Evolutionary conservation across 2,888 invertebrate species (phyloP).

Genomic region (Cloeon dipterum): DNA sequence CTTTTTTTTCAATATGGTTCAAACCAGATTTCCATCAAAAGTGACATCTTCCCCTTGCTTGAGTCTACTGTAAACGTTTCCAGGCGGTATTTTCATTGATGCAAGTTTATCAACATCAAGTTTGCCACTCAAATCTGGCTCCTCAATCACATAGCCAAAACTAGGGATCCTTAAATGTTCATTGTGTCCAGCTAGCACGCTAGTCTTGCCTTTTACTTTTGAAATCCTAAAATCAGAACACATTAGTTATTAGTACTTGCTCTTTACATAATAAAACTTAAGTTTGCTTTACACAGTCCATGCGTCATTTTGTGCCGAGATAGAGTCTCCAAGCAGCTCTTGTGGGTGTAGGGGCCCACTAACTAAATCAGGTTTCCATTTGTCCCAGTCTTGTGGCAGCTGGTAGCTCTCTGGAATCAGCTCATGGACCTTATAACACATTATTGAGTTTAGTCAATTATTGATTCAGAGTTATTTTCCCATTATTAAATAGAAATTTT

Average conservation of each 20-base stretch:
- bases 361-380: conserved; percentile 8
- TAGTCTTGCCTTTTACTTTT: conserved; percentile 11
- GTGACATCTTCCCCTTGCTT: conserved; percentile 15
- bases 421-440: conserved; percentile 14
- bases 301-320: conserved; percentile 11
- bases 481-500: too few relatives aligned
- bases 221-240: conserved; percentile 10
- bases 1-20: background rate
- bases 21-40: conserved; percentile 13
- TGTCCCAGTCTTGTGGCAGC: conserved; percentile 11
- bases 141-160: conserved; percentile 17
- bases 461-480: background rate
- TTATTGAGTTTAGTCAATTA: background rate
- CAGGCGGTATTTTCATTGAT: conserved; percentile 15
- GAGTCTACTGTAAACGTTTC: conserved; percentile 16
- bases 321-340: conserved; percentile 13
- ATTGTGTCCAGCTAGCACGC: conserved; percentile 16
- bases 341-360: conserved; percentile 13
- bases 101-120: conserved; percentile 14
- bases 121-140: conserved; percentile 15
- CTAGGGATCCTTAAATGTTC: conserved; percentile 18
- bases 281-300: conserved; percentile 14
- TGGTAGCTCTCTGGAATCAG: conserved; percentile 13
- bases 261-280: background rate
- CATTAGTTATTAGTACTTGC: background rate